Base-by-base conservation (phyloP, 2,113 vertebrate species). In the Oreochromis tanganicae region DNA sequence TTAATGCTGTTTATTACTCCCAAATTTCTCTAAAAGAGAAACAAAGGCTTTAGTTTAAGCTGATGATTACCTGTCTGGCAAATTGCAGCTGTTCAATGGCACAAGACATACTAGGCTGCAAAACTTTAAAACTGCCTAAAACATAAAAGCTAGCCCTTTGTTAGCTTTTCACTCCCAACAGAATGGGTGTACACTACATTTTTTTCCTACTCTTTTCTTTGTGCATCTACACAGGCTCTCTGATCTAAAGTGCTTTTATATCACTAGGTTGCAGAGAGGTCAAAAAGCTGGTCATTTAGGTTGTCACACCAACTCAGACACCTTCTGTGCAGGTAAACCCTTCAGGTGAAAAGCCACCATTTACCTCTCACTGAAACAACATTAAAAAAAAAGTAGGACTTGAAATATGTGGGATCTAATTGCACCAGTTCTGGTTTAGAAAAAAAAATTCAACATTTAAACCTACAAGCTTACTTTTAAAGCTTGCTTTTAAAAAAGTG, bases 201-300 rank as follows among this genome's bases (percentile, higher is more conserved):
- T 83, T 52, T 34, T 24, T 17, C 2, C 14, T 29, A 17, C 57
- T 16, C 46, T 52, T 52, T 27, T 56, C n/a, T 84, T 73, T 71
- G 48, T 13, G 75, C 17, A 73, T 55, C 27, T 75, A 75, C 10
- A 32, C 50, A 66, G 71, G 21, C 56, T 43, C 61, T 43, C 82
- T 46, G 41, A 38, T 84, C 59, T 55, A 32, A 59, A 81, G 71
- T 66, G 81, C 68, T 93, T 93, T 93, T 73, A 85, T 85, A 88
- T 93, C 83, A 86, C 52, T 57, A 78, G 80, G 71, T 81, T 86
- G 41, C 48, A 85, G 81, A 54, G 52, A 81, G 56, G 84, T 85
- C 82, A 88, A 87, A 38, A 54, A 13, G 27, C 9, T 11, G 5
- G 17, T 78, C 19, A 57, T 78, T 84, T 29, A 17, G 85, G 24